Conservation (phyloP, 2,113 vertebrate genomes). For the Phasianus colchicus region DNA sequence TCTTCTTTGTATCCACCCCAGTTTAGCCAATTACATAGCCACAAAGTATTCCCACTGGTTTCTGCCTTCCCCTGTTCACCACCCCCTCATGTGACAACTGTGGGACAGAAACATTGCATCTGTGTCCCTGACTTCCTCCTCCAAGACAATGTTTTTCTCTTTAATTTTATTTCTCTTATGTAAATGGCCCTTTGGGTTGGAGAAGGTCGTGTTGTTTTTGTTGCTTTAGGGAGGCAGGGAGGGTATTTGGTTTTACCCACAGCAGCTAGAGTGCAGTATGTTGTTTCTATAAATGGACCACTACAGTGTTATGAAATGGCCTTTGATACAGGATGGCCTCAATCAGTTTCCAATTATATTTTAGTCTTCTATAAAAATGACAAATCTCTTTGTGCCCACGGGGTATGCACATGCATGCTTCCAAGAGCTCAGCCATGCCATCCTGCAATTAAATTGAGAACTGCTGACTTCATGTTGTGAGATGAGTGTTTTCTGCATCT, state of each 20-base stretch:
- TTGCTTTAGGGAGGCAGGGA: conserved; percentile 52
- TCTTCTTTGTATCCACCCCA: background rate
- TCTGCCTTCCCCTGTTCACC: background rate
- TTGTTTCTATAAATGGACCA: conserved; percentile 76
- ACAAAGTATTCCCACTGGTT: background rate
- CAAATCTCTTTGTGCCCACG: conserved; percentile 50
- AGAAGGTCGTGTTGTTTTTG: conserved; percentile 56
- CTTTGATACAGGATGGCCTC: conserved; percentile 72
- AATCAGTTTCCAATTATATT: conserved; percentile 75
- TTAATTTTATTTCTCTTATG: conserved; percentile 39
- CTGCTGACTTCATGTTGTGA: conserved; percentile 46
- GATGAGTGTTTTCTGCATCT: background rate
- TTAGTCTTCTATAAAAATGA: conserved; percentile 69
- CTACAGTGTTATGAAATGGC: conserved; percentile 69
- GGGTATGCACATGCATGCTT: conserved; percentile 40
- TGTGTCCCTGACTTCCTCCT: background rate
- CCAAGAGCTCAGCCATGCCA: conserved; percentile 44
- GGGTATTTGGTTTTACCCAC: conserved; percentile 69
- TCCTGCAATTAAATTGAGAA: conserved; percentile 57
- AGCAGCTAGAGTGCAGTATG: conserved; percentile 52
- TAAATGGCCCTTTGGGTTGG: conserved; percentile 42
- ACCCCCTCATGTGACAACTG: background rate
- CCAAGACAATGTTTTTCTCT: conserved; percentile 12
- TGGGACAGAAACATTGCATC: background rate
- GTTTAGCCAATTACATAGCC: conserved; percentile 9